Conservation (phyloP, 1,140 invertebrate genomes). For the Melitaea cinxia region DNA sequence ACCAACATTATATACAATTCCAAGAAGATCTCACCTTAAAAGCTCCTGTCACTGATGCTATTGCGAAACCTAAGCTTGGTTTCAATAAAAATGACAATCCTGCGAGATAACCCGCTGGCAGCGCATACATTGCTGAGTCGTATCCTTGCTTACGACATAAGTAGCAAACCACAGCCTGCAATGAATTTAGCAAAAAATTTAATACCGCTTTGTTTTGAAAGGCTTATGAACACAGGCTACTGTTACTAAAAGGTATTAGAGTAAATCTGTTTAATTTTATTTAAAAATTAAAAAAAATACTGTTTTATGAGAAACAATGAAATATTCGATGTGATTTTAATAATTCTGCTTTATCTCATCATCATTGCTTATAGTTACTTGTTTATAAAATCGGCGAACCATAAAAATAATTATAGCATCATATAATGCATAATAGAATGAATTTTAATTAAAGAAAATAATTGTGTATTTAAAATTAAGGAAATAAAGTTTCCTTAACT, state of each 20-base stretch:
- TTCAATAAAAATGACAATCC: conserved; percentile 76
- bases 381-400: too few species aligned
- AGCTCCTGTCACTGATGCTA: conserved; percentile 64
- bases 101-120: conserved; percentile 76
- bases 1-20: not conserved
- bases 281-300: too few species aligned
- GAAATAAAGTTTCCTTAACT: too few species aligned
- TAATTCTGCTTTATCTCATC: too few species aligned
- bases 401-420: too few species aligned
- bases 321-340: too few species aligned
- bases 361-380: too few species aligned
- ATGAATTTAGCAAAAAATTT: conserved; percentile 33
- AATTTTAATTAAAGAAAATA: too few species aligned
- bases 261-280: not conserved
- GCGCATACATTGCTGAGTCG: conserved; percentile 69
- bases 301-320: too few species aligned
- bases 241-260: not conserved
- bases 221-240: not conserved
- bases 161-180: conserved; percentile 74
- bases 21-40: conserved; percentile 56
- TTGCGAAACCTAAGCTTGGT: conserved; percentile 66
- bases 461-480: too few species aligned
- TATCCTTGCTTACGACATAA: conserved; percentile 65
- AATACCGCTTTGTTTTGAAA: not conserved
- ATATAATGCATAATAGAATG: too few species aligned